Percentiles rank a stretch among this genome's conserved stretches.
Conservation (phyloP, 2,113 vertebrate species). For the Oncorhynchus clarkii region DNA sequence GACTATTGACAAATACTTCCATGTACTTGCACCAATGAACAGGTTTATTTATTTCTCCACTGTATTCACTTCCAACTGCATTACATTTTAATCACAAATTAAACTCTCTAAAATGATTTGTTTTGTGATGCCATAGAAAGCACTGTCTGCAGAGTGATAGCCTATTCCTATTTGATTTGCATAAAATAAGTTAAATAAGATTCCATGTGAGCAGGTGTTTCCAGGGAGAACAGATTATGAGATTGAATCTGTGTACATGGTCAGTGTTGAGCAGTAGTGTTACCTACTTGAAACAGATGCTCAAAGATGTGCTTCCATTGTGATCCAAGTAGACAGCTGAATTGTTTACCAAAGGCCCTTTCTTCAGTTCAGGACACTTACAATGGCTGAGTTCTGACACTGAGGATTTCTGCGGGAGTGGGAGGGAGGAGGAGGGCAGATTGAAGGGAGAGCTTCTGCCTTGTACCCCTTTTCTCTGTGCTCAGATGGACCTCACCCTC, state of each 20-base stretch:
- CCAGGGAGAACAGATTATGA: constrained; percentile 58
- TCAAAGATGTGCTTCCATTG: constrained; percentile 70
- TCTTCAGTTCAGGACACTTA: constrained; percentile 58
- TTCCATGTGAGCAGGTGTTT: constrained; percentile 67
- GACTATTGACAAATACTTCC: background rate
- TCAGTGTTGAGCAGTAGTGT: constrained; percentile 50
- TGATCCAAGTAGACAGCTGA: constrained; percentile 74
- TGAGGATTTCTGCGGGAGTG: constrained; percentile 56
- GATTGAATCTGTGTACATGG: constrained; percentile 61
- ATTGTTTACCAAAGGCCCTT: constrained; percentile 71
- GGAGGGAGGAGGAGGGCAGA: constrained; percentile 1
- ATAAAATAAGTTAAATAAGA: constrained; percentile 42
- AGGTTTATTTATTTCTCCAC: background rate
- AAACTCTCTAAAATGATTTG: no score
- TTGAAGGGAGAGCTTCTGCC: constrained; percentile 51
- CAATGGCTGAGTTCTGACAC: constrained; percentile 62
- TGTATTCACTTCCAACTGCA: background rate
- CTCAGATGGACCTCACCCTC: constrained; percentile 57
- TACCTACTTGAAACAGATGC: constrained; percentile 68
- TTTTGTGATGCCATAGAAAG: no score
- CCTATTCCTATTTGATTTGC: constrained; percentile 59
- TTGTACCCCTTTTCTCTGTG: constrained; percentile 46
- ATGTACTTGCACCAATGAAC: background rate
- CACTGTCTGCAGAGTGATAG: no score
- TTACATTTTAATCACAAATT: background rate